Conservation (phyloP, 2,797 vertebrate genomes). For the Chromis chromis region DNA sequence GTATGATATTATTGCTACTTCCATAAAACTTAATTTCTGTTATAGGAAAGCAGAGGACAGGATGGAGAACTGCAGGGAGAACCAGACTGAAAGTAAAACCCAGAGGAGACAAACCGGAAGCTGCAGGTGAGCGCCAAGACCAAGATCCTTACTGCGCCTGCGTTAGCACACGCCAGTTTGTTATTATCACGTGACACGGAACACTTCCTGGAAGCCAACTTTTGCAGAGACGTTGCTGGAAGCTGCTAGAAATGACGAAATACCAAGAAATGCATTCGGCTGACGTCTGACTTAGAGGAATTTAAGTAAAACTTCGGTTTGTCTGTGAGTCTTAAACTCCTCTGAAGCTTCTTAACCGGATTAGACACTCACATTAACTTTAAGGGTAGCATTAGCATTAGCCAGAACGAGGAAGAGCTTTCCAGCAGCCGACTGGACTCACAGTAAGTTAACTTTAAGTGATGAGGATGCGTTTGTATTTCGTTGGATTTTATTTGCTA, state of each 20-base stretch:
- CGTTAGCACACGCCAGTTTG: neutral
- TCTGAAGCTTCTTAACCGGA: neutral
- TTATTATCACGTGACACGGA: constrained; percentile 51
- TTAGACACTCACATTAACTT: too few species aligned
- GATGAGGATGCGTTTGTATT: neutral
- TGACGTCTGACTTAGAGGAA: neutral
- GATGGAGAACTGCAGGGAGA: too few species aligned
- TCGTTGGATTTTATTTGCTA: neutral
- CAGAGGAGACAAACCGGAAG: too few species aligned
- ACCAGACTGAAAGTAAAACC: too few species aligned
- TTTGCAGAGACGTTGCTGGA: neutral
- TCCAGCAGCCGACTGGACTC: neutral
- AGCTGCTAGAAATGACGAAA: constrained; percentile 42
- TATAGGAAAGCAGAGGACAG: too few species aligned
- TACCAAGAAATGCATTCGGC: neutral
- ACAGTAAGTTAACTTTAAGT: constrained; percentile 35
- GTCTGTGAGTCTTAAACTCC: accelerated
- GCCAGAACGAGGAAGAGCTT: neutral
- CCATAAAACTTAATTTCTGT: too few species aligned
- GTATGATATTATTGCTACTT: too few species aligned
- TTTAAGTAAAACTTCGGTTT: accelerated
- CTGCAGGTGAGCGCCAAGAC: too few species aligned
- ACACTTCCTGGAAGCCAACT: too few species aligned
- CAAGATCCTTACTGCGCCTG: constrained; percentile 14
- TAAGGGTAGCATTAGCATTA: neutral